A percentile compares a stretch with the other conserved stretches of the same genome.
Evolutionary conservation across 1,140 invertebrate species (phyloP).

Genomic region (Drosophila santomea): DNA sequence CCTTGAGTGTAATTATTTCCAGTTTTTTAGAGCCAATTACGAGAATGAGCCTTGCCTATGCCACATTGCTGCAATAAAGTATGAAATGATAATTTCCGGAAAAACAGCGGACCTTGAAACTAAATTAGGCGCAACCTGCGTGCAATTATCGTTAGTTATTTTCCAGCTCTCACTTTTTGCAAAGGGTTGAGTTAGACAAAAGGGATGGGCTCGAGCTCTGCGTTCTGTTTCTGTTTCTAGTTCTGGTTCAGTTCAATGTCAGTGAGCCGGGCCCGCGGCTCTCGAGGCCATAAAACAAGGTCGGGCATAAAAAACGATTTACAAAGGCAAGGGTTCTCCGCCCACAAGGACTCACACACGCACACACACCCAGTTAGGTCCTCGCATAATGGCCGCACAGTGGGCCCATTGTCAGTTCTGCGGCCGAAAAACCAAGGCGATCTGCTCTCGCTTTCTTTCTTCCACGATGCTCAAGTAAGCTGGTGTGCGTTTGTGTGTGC

Average conservation of each 20-base stretch:
- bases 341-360: conserved; percentile 31
- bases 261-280: conserved; percentile 36
- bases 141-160: conserved; percentile 79
- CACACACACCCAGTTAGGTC: conserved; percentile 39
- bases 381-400: conserved; percentile 71
- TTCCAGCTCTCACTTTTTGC: conserved; percentile 28
- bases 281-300: conserved; percentile 66
- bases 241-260: conserved; percentile 57
- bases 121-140: conserved; percentile 78
- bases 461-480: conserved; percentile 42
- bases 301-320: conserved; percentile 55
- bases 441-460: conserved; percentile 51
- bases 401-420: conserved; percentile 62
- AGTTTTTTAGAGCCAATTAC: conserved; percentile 64
- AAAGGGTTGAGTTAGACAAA: conserved; percentile 63
- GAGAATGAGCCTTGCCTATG: conserved; percentile 45
- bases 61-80: conserved; percentile 63
- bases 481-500: conserved; percentile 18
- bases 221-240: conserved; percentile 34
- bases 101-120: conserved; percentile 74
- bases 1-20: conserved; percentile 69
- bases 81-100: conserved; percentile 69
- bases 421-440: conserved; percentile 49
- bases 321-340: conserved; percentile 54
- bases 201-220: conserved; percentile 38